A percentile compares a stretch with the other conserved stretches of the same genome.
These are phyloP conservation scores for Salvelinus namaycush DNA, from an alignment of 2,113 vertebrate species.

Conservation along the genomic window DNA sequence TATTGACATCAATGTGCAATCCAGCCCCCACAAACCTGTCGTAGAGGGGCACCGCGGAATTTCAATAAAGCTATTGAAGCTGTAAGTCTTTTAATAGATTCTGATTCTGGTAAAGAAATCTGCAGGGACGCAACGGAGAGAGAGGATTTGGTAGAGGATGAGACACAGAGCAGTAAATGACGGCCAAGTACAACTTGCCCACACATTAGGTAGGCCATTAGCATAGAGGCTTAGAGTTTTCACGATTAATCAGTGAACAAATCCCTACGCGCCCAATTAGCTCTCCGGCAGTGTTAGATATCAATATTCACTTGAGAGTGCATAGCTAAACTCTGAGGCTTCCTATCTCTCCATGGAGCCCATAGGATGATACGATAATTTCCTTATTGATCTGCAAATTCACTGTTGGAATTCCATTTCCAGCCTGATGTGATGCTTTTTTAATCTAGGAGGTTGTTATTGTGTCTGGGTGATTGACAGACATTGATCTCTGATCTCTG, in stretches of 20 bases:
- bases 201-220: conserved; percentile 27
- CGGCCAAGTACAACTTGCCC: conserved; percentile 20
- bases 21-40: not conserved
- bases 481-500: conserved; percentile 1
- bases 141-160: not conserved
- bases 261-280: conserved; percentile 56
- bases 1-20: not conserved
- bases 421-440: too few relatives aligned
- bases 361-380: too few relatives aligned
- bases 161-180: not conserved
- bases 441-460: too few relatives aligned
- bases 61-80: not conserved
- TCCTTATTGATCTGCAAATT: too few relatives aligned
- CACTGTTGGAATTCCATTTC: too few relatives aligned
- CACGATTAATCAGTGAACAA: conserved; percentile 44
- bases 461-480: too few relatives aligned
- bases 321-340: too few relatives aligned
- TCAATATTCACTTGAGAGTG: not conserved
- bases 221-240: conserved; percentile 21
- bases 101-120: not conserved
- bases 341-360: too few relatives aligned
- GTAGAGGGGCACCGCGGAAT: not conserved
- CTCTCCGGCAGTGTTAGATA: not conserved
- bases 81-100: not conserved
- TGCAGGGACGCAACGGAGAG: not conserved